Conservation (phyloP, 2,797 vertebrate genomes). For the Orientallactaga sibirica region DNA sequence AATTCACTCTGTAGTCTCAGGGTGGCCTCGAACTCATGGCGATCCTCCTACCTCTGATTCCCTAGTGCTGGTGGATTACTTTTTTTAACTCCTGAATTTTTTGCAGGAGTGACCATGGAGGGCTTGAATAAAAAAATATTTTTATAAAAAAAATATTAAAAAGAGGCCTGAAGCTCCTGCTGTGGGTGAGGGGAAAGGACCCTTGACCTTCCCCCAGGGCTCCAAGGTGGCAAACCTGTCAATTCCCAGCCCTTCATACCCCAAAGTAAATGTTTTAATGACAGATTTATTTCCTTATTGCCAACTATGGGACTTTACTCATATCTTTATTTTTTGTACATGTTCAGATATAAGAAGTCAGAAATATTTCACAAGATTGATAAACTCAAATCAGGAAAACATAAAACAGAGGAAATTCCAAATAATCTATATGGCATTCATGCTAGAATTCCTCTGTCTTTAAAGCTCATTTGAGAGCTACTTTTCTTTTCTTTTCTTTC, state of each 20-base stretch:
- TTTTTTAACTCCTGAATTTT: slow-evolving; percentile 46
- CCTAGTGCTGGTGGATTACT: not conserved
- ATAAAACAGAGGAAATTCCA: not conserved
- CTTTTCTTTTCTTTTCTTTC: no score
- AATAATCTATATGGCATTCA: not conserved
- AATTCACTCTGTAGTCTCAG: no score
- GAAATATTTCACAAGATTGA: slow-evolving; percentile 43
- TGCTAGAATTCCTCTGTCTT: not conserved
- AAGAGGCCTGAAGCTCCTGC: not conserved
- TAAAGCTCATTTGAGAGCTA: slow-evolving; percentile 20
- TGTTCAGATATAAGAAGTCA: slow-evolving; percentile 26
- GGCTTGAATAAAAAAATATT: not conserved
- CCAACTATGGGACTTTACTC: not conserved
- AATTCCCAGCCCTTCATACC: slow-evolving; percentile 26
- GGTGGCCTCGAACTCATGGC: no score
- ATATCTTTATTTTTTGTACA: slow-evolving; percentile 50
- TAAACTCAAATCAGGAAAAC: slow-evolving; percentile 53
- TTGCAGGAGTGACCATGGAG: slow-evolving; percentile 1
- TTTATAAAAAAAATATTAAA: not conserved
- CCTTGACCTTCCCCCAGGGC: not conserved
- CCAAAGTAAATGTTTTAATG: slow-evolving; percentile 31
- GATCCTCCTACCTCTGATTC: no score
- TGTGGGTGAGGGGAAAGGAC: not conserved
- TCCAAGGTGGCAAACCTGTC: not conserved
- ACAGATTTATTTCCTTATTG: slow-evolving; percentile 37